Evolutionary conservation across 2,888 invertebrate genomes (phyloP), one percentile per base, ranked within the genome.

Genomic region (Melanostoma mellinum): DNA sequence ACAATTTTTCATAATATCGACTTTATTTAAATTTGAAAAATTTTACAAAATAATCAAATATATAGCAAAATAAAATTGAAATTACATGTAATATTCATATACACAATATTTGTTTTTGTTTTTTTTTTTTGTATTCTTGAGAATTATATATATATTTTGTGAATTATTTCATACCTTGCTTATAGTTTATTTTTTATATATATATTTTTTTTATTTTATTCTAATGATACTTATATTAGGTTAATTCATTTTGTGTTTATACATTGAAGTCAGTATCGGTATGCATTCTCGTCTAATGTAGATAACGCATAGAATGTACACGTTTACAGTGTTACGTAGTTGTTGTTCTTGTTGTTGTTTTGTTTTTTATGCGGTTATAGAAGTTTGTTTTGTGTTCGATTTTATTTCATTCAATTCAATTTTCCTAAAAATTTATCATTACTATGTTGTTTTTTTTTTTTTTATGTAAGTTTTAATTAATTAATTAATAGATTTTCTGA

Each of bases 11-110:
- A 78, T 84, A 78, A 74, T 84, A 78, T 74, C 82, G 73, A 84
- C 74, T 82, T 82, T 82, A 82, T 82, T 82, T 77, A 48, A 73
- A 63, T 82, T 82, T 77, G 44, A 82, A 82, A 81, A 82, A 82
- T 73, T 77, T 82, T 82, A 82, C 72, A 82, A 82, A 82, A 82
- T 82, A 82, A 82, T 68, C 77, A 77, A 82, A 68, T 77, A 72
- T 81, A 77, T 82, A 82, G 81, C 81, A 82, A 82, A 82, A 82
- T 73, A 77, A 82, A 77, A 81, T 58, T 72, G 72, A 73, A 81
- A 77, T 73, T 77, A 84, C 79, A 84, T 76, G 35, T 78, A 74
- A 78, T 82, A 82, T 82, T 77, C 81, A 82, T 82, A 77, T 82
- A 82, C 81, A 82, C 81, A 73, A 48, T 72, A 72, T 74, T 81